A percentile compares a stretch with the other conserved stretches of the same genome.
phyloP scores from a whole-genome alignment of 2,888 invertebrate genomes.

The Zygogramma bicolorata region DNA sequence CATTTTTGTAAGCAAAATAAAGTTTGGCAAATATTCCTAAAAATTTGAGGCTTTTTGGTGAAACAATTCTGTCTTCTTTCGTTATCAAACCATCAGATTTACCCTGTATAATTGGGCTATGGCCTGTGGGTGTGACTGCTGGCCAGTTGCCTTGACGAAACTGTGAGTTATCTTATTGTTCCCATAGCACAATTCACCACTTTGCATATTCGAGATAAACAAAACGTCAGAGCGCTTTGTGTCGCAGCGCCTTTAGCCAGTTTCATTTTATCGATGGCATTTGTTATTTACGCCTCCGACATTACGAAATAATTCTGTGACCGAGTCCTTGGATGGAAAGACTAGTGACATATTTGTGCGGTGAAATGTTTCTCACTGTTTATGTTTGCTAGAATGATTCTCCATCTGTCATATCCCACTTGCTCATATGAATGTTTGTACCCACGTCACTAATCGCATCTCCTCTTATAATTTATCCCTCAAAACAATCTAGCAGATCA shows the following conservation, averaged over 20 bases:
- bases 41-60: too few relatives aligned
- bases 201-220: constrained; percentile 11
- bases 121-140: not conserved
- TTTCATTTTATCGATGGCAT: not conserved
- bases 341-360: not conserved
- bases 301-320: not conserved
- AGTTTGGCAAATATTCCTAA: too few relatives aligned
- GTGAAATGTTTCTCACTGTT: too few relatives aligned
- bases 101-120: not conserved
- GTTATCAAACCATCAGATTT: not conserved
- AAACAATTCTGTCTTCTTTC: too few relatives aligned
- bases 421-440: too few relatives aligned
- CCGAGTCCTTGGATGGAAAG: not conserved
- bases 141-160: constrained; percentile 6
- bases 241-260: not conserved
- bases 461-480: too few relatives aligned
- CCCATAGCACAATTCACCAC: constrained; percentile 2
- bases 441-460: too few relatives aligned
- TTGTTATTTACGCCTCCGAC: not conserved
- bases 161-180: constrained; percentile 4
- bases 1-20: too few relatives aligned
- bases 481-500: too few relatives aligned
- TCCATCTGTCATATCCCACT: too few relatives aligned
- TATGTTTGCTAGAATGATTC: too few relatives aligned
- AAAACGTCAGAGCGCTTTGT: constrained; percentile 5